Evolutionary conservation across 2,797 vertebrate species (phyloP).

Genomic region (Enteromius argenteus): DNA sequence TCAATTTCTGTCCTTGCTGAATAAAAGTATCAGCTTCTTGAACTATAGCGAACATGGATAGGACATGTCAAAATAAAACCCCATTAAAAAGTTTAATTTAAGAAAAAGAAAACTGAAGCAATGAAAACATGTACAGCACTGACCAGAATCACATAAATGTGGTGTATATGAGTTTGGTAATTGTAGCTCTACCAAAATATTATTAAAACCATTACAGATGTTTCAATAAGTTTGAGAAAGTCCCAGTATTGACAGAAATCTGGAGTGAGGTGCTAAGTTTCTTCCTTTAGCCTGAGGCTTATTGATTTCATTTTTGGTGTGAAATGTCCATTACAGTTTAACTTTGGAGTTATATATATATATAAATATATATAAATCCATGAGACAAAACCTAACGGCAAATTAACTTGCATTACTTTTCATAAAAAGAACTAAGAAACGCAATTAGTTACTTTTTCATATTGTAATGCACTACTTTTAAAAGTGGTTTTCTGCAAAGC

Average conservation of each 20-base stretch:
- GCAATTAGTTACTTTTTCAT: not conserved
- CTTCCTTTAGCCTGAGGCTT: not conserved
- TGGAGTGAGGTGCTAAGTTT: not conserved
- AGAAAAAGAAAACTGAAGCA: not conserved
- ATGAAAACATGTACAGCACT: not conserved
- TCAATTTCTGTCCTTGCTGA: not conserved
- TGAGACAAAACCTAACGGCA: not conserved
- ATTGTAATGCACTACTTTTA: not conserved
- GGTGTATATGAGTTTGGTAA: not conserved
- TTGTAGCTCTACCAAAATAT: not conserved
- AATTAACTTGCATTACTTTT: not conserved
- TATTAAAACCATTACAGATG: not conserved
- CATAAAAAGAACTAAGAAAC: not conserved
- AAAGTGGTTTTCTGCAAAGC: not conserved
- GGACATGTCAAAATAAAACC: not conserved
- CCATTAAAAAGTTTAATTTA: not conserved
- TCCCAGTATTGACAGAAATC: no score
- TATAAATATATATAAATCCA: no score
- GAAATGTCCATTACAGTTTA: not conserved
- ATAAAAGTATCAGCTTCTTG: not conserved
- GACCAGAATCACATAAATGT: not conserved
- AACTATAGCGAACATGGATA: not conserved
- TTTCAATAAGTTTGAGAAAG: not conserved
- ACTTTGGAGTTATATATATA: not conserved
- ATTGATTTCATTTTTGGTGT: not conserved